Evolutionary conservation across 2,113 vertebrate species (phyloP).

Genomic region (Bos javanicus): DNA sequence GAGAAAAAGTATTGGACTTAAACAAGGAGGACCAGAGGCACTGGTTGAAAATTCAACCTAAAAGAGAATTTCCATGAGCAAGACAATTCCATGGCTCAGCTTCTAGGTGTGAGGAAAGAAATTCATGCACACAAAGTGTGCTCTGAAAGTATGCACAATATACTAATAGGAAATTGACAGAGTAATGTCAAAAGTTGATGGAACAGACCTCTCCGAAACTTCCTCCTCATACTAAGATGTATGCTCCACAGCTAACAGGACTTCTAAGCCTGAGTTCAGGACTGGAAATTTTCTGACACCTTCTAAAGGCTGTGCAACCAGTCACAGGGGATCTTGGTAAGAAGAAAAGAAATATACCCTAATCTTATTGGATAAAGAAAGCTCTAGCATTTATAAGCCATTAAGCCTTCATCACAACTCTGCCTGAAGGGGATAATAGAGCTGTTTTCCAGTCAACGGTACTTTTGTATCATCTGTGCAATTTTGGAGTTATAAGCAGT

Average conservation of each 20-base stretch:
- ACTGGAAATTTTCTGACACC: not conserved
- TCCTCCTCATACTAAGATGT: not conserved
- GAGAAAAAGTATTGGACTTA: not conserved
- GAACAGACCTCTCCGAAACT: not conserved
- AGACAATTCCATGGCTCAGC: not conserved
- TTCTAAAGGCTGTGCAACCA: not conserved
- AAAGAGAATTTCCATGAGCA: not conserved
- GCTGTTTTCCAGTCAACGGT: constrained; percentile 13
- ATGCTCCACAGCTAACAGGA: not conserved
- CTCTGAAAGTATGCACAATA: not conserved
- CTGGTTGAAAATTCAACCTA: not conserved
- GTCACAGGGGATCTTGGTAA: not conserved
- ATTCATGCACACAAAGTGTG: not conserved
- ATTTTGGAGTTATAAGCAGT: constrained; percentile 26
- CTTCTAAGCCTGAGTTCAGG: not conserved
- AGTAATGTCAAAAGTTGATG: not conserved
- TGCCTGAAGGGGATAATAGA: constrained; percentile 32
- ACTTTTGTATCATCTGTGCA: constrained; percentile 48
- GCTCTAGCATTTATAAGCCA: not conserved
- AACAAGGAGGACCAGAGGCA: not conserved
- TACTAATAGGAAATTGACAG: not conserved
- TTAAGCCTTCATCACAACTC: constrained; percentile 18
- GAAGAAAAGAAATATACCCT: not conserved
- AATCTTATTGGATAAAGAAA: not conserved
- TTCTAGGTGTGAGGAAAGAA: not conserved